These are phyloP conservation scores for Sebastes nivosus DNA, from an alignment of 2,797 vertebrate species.

Conservation along the genomic window DNA sequence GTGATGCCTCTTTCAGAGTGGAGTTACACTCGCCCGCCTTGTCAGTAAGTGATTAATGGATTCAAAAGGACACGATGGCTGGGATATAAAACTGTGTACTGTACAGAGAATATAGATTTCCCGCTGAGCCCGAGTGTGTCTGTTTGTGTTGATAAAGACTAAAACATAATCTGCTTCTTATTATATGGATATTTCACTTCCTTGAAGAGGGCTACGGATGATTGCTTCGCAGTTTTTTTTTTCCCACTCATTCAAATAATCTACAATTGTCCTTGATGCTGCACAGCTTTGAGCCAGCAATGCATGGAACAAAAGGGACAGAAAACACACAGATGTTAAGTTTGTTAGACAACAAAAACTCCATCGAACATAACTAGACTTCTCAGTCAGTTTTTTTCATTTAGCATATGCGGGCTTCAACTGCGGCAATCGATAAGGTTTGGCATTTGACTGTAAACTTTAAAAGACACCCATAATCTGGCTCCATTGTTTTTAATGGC, in stretches of 20 bases:
- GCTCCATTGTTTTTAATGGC: conserved; percentile 79
- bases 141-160: conserved; percentile 77
- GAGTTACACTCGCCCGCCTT: conserved; percentile 56
- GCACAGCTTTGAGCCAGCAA: conserved; percentile 25
- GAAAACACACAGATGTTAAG: conserved; percentile 17
- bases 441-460: conserved; percentile 80
- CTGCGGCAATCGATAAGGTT: conserved; percentile 71
- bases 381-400: conserved; percentile 43
- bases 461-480: conserved; percentile 75
- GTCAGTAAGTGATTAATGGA: conserved; percentile 78
- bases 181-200: conserved; percentile 68
- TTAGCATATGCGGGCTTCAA: conserved; percentile 42
- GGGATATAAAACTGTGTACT: conserved; percentile 73
- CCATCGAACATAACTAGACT: conserved; percentile 35
- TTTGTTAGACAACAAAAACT: conserved; percentile 55
- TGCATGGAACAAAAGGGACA: conserved; percentile 27
- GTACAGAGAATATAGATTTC: conserved; percentile 72
- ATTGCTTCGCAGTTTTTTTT: conserved; percentile 37
- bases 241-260: conserved; percentile 60
- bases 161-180: conserved; percentile 72
- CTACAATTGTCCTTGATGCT: conserved; percentile 60
- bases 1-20: conserved; percentile 51
- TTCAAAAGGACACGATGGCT: conserved; percentile 71
- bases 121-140: conserved; percentile 60
- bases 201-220: conserved; percentile 46